Evolutionary conservation across 2,797 vertebrate species (phyloP).

Genomic region (Podarcis lilfordi): DNA sequence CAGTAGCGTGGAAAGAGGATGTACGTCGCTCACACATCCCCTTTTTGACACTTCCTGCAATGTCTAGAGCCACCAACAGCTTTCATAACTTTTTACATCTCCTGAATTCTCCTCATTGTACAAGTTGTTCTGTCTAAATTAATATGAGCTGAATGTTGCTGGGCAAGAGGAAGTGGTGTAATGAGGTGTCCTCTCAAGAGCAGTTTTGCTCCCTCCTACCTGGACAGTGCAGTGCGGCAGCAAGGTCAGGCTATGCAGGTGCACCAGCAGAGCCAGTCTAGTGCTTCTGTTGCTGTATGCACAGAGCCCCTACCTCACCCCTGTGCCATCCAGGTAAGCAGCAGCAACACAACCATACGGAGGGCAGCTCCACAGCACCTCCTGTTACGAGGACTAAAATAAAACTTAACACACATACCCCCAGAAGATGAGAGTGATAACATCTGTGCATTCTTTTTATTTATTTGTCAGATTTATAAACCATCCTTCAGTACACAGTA

Average conservation of each 20-base stretch:
- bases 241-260: too few species aligned
- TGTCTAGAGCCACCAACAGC: background rate
- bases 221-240: too few species aligned
- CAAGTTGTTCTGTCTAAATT: background rate
- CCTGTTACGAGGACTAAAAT: background rate
- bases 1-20: background rate
- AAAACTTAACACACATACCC: background rate
- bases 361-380: too few species aligned
- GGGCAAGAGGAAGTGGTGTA: background rate
- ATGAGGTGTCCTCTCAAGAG: too few species aligned
- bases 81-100: background rate
- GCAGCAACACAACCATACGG: too few species aligned
- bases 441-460: background rate
- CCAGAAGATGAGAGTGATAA: background rate
- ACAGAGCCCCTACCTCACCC: too few species aligned
- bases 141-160: background rate
- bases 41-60: slow-evolving; percentile 13
- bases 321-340: too few species aligned
- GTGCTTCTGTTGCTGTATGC: too few species aligned
- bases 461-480: too few species aligned
- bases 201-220: too few species aligned
- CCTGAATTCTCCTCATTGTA: slow-evolving; percentile 4
- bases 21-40: slow-evolving; percentile 1
- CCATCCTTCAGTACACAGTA: too few species aligned
- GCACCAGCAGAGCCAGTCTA: too few species aligned